Base-by-base conservation (phyloP, 2,888 invertebrate species). In the Masnerella sp. region DNA sequence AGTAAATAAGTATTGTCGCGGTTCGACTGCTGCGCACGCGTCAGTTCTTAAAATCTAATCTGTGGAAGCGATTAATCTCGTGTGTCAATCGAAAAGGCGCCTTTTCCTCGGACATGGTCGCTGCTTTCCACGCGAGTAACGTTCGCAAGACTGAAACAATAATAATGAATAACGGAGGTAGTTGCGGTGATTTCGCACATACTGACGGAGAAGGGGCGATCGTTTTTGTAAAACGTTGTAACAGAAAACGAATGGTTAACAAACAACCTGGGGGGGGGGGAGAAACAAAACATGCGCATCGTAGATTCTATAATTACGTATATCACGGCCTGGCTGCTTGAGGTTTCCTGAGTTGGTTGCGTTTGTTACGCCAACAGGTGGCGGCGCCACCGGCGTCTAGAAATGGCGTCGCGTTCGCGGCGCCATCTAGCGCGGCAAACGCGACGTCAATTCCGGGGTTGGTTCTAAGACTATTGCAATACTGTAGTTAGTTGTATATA, bases 261-360 rank as follows among this genome's bases (percentile, higher is more conserved):
- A 81, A 81, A 80, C 78, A 82, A 83, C 80, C 77, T 78, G 81
- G 81, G 76, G 25, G 47, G 20, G 30, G 40, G 22, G 7, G 22
- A 22, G 7, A 79, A 78, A 77, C 73, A 74, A 79, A 61, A 71
- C 52, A 75, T 72, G 77, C 75, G 65, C 74, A 45, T 61, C 38
- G 78, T 80, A 82, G 81, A 79, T 43, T 82, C 82, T 84, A 82
- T 83, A 83, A 81, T 80, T 83, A 84, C 64, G 70, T 84, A 84
- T 87, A 87, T 87, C 87, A 87, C 87, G 87, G 87, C 87, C 87
- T 87, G 87, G 82, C 85, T 87, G 87, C 86, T 87, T 87, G 80
- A 85, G 84, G 84, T 85, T 86, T 85, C 87, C 87, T 86, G 87
- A 87, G 87, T 87, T 85, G 85, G 82, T 85, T 85, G 76, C 82